Evolutionary conservation across 2,113 vertebrate genomes (phyloP), one percentile per base, ranked within the genome.

Genomic region (Desmodus rotundus): DNA sequence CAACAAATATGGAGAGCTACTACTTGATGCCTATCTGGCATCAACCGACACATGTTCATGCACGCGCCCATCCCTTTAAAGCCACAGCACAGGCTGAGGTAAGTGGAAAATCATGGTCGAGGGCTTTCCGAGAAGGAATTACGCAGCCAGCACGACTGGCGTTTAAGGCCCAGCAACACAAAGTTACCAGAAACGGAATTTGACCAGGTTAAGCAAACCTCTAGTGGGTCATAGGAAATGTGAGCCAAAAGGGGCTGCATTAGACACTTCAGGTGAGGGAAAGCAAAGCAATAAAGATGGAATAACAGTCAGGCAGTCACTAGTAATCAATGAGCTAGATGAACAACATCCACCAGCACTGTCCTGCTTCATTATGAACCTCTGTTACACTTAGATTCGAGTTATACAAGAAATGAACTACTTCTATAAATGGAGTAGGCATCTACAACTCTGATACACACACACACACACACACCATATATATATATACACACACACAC

Each of bases 151-250:
- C 43, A 92, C 33, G 93, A 93, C 31, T 58, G 56, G 22, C 81
- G 54, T 67, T 91, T 50, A 90, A 56, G 0, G 0, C 33, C 58
- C 67, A 93, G 76, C 24, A 87, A n/a, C 93, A 87, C 89, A 92
- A 87, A 77, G 89, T 28, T 54, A 70, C 84, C 78, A 78, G 81
- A 96, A 93, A 88, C 2, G 38, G 88, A 96, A 87, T 96, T 28
- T 89, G 74, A 96, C 94, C 96, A 95, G 93, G 94, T 96, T 96
- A 97, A 94, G 63, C 68, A 96, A 97, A 97, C 43, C 61, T 54
- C 61, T 82, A 52, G 74, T 83, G 56, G 94, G 73, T 89, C 73
- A 89, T 0, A 86, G 83, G 89, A 95, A 97, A 97, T 67, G 70
- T 56, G 58, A 94, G 86, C 78, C 89, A 95, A 85, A 91, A 17